These are phyloP conservation scores for Apodemus sylvaticus DNA, from an alignment of 2,113 vertebrate species.

Conservation along the genomic window DNA sequence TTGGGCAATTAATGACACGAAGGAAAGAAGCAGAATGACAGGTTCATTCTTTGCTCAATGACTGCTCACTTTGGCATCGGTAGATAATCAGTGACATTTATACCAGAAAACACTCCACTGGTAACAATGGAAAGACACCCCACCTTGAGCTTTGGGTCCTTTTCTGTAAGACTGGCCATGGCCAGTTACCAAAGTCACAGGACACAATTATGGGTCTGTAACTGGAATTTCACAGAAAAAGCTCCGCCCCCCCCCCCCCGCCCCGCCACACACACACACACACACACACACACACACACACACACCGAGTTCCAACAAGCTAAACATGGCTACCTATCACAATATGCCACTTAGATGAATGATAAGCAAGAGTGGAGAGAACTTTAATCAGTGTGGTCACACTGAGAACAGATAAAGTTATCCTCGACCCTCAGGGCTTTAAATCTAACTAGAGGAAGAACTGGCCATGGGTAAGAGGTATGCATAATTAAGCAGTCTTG, in stretches of 20 bases:
- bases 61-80: background rate
- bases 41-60: background rate
- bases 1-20: background rate
- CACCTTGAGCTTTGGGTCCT: background rate
- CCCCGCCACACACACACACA: no score
- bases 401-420: background rate
- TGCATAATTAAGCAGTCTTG: background rate
- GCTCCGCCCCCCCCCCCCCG: rapidly evolving
- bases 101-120: background rate
- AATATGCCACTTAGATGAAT: background rate
- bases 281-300: no score
- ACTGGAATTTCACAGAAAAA: background rate
- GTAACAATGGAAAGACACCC: background rate
- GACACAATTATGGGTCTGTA: background rate
- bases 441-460: background rate
- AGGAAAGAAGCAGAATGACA: background rate
- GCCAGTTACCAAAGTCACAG: slow-evolving; percentile 18
- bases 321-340: background rate
- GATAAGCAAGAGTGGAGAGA: background rate
- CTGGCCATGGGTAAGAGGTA: background rate
- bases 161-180: background rate
- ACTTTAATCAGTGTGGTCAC: background rate
- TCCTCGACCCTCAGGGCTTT: background rate
- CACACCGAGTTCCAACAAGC: background rate
- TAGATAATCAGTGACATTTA: background rate